Evolutionary conservation across 2,888 invertebrate species (phyloP), one percentile per base, ranked within the genome.

Genomic region (Cheiracanthium punctorium): DNA sequence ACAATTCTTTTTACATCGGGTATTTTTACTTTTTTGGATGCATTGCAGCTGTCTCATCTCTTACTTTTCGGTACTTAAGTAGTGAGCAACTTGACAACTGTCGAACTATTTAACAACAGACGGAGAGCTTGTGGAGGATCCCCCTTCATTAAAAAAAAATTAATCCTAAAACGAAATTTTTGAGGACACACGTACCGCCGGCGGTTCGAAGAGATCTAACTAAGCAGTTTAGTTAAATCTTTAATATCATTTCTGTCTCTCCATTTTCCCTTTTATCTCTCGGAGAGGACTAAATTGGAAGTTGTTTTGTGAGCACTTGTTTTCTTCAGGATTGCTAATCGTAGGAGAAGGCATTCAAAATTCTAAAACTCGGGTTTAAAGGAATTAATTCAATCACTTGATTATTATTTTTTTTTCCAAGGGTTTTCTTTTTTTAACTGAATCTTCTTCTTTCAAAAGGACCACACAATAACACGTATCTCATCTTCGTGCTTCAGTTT

Each of bases 241-340:
- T 37, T 37, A 37, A 37, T 37, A 37, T 7, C 10, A 10, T 37
- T 37, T 37, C 10, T 37, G 1, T 58, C 58, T 58, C 24, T 58
- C 24, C 24, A 2, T 48, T 17, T 58, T 17, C 24, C 58, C 17
- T 5, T 48, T 79, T 77, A 48, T 73, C 72, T 79, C 79, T 77
- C 79, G 77, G 72, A 58, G 74, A 74, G 74, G 37, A 48, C 33
- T 65, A 75, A 20, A 65, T 43, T 77, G 77, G 85, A 86, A 86
- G 85, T 86, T 75, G 80, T 80, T 86, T 75, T 80, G 85, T 80
- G 80, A 86, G 80, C 80, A 86, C 85, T 86, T 80, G 80, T 80
- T 73, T n/a, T 80, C 58, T 74, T 75, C 71, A 75, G 85, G 80
- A 80, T 86, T 80, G 75, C 80, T 80, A 86, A 80, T 80, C 75